Evolutionary conservation across 2,113 vertebrate genomes (phyloP).

Genomic region (Ciconia maguari): DNA sequence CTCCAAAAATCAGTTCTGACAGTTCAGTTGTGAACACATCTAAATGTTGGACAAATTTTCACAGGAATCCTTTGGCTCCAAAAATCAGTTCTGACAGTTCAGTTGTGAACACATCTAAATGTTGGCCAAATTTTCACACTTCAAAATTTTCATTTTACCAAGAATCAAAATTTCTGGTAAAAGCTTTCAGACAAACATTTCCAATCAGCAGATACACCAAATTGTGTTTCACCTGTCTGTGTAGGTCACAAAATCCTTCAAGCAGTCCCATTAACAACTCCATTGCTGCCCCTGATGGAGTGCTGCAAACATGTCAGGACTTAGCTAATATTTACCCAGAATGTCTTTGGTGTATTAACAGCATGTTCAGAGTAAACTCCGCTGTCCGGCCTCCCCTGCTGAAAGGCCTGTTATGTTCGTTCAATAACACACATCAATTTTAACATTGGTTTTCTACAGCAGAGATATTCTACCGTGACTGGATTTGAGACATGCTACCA

Average conservation of each 20-base stretch:
- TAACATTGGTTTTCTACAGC: not conserved
- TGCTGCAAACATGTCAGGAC: not conserved
- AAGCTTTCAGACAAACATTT: not conserved
- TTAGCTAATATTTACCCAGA: not conserved
- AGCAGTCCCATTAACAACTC: too few species aligned
- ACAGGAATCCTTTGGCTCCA: not conserved
- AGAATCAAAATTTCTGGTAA: not conserved
- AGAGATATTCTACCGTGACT: not conserved
- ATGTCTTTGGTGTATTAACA: not conserved
- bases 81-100: not conserved
- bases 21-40: not conserved
- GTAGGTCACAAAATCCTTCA: not conserved
- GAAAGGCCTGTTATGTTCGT: not conserved
- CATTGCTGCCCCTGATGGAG: not conserved
- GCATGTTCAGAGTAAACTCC: not conserved
- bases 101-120: not conserved
- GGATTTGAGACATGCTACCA: not conserved
- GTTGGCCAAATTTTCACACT: not conserved
- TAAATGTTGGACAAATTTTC: not conserved
- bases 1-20: not conserved
- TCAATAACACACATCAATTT: not conserved
- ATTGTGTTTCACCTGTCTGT: not conserved
- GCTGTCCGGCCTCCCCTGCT: not conserved
- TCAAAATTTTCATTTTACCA: not conserved
- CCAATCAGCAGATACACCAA: not conserved